Percentiles rank a stretch among this genome's conserved stretches.
Conservation (phyloP, 1,140 invertebrate species). For the Drosophila obscura region DNA sequence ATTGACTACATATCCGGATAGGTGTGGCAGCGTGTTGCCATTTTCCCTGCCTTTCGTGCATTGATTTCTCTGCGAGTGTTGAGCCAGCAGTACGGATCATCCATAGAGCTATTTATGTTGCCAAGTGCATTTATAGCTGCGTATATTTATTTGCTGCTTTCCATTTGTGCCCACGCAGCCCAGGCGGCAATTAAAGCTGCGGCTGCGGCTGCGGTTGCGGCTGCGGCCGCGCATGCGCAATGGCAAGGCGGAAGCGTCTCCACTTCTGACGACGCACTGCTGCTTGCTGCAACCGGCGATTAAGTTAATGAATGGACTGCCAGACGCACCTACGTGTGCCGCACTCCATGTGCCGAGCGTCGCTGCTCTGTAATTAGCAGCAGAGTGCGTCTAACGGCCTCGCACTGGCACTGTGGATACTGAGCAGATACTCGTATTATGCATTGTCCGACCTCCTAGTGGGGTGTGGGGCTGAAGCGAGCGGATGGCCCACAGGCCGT, state of each 20-base stretch:
- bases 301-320: constrained; percentile 56
- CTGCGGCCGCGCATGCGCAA: constrained; percentile 17
- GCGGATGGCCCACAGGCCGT: constrained; percentile 41
- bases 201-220: too few relatives aligned
- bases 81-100: too few relatives aligned
- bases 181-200: constrained; percentile 31
- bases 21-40: too few relatives aligned
- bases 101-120: too few relatives aligned
- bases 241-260: constrained; percentile 31
- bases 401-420: neutral
- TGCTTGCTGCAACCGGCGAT: constrained; percentile 49
- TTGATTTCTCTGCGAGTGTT: too few relatives aligned
- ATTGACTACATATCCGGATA: too few relatives aligned
- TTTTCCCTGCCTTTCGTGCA: too few relatives aligned
- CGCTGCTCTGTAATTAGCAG: constrained; percentile 46
- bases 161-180: neutral
- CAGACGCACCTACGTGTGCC: constrained; percentile 11
- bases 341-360: too few relatives aligned
- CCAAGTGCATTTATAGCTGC: neutral
- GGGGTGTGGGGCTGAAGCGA: neutral
- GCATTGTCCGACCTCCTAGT: neutral
- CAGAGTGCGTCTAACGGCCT: constrained; percentile 37
- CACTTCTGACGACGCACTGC: constrained; percentile 55
- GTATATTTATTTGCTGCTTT: neutral
- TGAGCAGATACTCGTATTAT: too few relatives aligned